Evolutionary conservation across 1,140 invertebrate genomes (phyloP), one percentile per base, ranked within the genome.

Genomic region (Drosophila truncata): DNA sequence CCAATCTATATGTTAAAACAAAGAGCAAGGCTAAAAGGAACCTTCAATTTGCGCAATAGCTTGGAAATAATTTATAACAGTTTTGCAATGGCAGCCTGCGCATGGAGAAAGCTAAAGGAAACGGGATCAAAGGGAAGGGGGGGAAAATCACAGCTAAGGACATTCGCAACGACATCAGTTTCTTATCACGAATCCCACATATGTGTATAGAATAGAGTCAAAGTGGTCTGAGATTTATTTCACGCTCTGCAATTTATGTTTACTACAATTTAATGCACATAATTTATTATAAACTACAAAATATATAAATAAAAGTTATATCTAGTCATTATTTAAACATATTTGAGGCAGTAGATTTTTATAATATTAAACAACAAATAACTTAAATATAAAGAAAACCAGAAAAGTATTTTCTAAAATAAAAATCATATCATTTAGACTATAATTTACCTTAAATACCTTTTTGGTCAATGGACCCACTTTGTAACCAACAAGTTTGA

Each of bases 21-120:
- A 86, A 80, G 57, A 87, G 76, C 72, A 42, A 52, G 60, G 66
- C 71, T 80, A 78, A 88, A 83, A 88, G 84, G 65, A 87, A 70
- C 80, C 80, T 88, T 83, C 83, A 73, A 87, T 80, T 88, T 88
- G 84, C 60, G 55, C 83, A 87, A 83, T 83, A 87, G 83, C 80
- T 80, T 80, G 83, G 84, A 87, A 87, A 87, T 87, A 87, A 87
- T 88, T 86, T 86, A 88, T 83, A 86, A 86, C 83, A 83, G 66
- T 80, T 83, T 74, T 83, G 63, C 79, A 82, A 73, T 75, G 74
- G 52, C 72, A 77, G 27, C 33, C 33, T n/a, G 62, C 16, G 39
- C 20, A 42, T 2, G 20, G 25, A 0, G 37, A 50, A 44, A 27
- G 20, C 10, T 14, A 58, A 39, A 47, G 49, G 39, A 66, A 46